These are phyloP conservation scores for Coryphaenoides rupestris DNA, from an alignment of 2,113 vertebrate genomes.

Conservation along the genomic window DNA sequence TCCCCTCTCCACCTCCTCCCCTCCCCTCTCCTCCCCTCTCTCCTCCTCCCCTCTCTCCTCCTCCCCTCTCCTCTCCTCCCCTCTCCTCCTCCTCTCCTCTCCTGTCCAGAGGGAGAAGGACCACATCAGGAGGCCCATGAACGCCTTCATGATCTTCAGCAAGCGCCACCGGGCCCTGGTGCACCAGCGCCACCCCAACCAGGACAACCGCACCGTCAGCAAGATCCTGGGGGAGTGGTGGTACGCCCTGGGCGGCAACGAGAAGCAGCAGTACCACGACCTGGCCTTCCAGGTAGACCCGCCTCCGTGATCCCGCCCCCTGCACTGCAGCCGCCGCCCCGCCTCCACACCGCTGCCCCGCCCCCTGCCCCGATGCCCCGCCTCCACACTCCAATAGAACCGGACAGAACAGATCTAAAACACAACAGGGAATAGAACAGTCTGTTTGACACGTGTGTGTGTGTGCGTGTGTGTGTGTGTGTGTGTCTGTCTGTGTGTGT, in stretches of 20 bases:
- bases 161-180: conserved; percentile 90
- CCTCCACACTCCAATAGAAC: too few relatives aligned
- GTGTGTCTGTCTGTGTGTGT: too few relatives aligned
- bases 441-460: too few relatives aligned
- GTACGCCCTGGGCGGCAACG: conserved; percentile 87
- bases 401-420: too few relatives aligned
- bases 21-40: background rate
- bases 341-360: background rate
- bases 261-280: conserved; percentile 94
- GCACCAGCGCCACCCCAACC: conserved; percentile 91
- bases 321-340: too few relatives aligned
- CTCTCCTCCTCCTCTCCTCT: background rate
- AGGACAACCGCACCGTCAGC: conserved; percentile 92
- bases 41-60: background rate
- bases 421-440: too few relatives aligned
- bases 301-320: background rate
- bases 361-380: too few relatives aligned
- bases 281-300: conserved; percentile 86
- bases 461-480: too few relatives aligned
- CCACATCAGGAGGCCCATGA: conserved; percentile 91
- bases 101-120: conserved; percentile 84
- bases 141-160: conserved; percentile 95
- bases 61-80: background rate
- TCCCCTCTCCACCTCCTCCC: too few relatives aligned
- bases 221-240: conserved; percentile 96